phyloP scores from a whole-genome alignment of 1,140 invertebrate genomes.

The Saxidomus purpurata region DNA sequence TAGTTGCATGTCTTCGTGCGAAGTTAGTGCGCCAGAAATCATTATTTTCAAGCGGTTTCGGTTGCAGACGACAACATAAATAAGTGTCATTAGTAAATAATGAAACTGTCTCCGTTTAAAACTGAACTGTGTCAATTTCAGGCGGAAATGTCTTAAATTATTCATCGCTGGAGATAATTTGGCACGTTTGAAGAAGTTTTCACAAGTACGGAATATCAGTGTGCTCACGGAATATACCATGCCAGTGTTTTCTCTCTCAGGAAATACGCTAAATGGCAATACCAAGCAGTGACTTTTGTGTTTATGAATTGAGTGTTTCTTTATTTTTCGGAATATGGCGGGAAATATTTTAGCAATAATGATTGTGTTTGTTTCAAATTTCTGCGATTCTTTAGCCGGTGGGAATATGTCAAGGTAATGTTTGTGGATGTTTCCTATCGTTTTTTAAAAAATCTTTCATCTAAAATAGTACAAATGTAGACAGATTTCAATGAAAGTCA shows the following conservation, averaged over 20 bases:
- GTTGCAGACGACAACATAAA: not conserved
- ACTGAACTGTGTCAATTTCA: not conserved
- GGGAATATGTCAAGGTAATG: constrained; percentile 14
- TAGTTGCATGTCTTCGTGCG: not conserved
- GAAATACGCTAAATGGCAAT: not conserved
- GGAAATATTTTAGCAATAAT: not conserved
- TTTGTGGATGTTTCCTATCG: not conserved
- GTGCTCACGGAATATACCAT: not conserved
- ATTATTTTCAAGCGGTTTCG: not conserved
- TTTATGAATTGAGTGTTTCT: not conserved
- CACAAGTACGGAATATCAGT: not conserved
- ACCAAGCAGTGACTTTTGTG: not conserved
- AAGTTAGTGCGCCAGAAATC: not conserved
- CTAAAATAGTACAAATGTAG: too few relatives aligned
- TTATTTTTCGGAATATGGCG: not conserved
- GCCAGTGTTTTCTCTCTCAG: not conserved
- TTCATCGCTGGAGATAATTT: not conserved
- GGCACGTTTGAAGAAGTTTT: not conserved
- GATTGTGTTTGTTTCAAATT: not conserved
- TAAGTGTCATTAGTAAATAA: not conserved
- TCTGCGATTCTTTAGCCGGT: not conserved
- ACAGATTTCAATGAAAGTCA: too few relatives aligned
- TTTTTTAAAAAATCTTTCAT: not conserved
- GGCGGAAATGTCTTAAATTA: constrained; percentile 6
- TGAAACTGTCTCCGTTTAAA: not conserved